phyloP scores from a whole-genome alignment of 2,797 vertebrate species.

The Todus mexicanus region DNA sequence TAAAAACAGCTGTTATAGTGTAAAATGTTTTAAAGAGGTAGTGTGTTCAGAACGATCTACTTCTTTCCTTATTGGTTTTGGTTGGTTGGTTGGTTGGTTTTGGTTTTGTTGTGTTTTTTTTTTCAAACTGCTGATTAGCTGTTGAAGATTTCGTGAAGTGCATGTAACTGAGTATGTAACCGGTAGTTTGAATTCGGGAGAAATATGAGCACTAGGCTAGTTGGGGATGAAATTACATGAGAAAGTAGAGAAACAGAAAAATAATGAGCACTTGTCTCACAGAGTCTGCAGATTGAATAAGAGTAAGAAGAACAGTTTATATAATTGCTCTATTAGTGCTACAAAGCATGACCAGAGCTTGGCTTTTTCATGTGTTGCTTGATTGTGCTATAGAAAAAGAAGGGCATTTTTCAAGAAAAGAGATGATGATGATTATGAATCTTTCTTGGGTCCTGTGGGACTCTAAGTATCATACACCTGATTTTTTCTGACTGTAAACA shows the following conservation, averaged over 20 bases:
- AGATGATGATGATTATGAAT: not conserved
- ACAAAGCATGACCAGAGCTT: not conserved
- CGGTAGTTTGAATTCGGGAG: not conserved
- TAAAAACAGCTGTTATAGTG: not conserved
- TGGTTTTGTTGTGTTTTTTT: not conserved
- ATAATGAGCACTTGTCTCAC: slow-evolving; percentile 7
- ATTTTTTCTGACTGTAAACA: not conserved
- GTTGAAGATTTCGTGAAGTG: not conserved
- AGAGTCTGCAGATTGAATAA: not conserved
- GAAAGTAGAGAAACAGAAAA: not conserved
- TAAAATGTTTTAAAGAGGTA: not conserved
- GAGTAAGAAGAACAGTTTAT: not conserved
- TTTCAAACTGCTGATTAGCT: not conserved
- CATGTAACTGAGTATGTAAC: not conserved
- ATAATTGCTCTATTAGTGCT: slow-evolving; percentile 35
- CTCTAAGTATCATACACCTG: not conserved
- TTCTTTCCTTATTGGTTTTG: not conserved
- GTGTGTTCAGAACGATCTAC: not conserved
- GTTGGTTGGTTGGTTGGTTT: no score
- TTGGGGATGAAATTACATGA: not conserved
- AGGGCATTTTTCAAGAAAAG: not conserved
- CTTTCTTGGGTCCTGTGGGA: not conserved
- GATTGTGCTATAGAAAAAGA: not conserved
- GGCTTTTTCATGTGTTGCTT: not conserved
- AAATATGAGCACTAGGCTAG: not conserved